Conservation (phyloP, 2,113 vertebrate genomes). For the Cariama cristata region DNA sequence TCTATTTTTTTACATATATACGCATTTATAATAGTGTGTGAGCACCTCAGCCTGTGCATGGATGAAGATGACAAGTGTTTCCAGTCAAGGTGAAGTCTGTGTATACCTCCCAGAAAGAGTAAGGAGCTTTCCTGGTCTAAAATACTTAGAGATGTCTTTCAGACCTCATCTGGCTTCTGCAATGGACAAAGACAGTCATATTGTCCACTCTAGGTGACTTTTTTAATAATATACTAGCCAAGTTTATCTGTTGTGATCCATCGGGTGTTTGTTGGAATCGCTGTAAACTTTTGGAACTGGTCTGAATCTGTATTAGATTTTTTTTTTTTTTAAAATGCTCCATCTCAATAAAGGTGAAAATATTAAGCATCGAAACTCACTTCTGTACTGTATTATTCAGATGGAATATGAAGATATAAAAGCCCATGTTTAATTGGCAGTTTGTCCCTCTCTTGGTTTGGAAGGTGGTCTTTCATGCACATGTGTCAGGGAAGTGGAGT, state of each 20-base stretch:
- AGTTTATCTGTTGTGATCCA: background rate
- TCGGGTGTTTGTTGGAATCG: background rate
- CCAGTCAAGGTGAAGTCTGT: background rate
- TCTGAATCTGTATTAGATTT: background rate
- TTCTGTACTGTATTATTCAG: background rate
- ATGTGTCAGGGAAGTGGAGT: background rate
- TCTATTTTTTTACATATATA: background rate
- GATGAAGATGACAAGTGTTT: background rate
- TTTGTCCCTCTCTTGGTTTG: background rate
- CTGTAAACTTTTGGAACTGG: background rate
- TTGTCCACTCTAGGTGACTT: background rate
- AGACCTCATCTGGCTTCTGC: background rate
- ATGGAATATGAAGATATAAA: background rate
- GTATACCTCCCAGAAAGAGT: background rate
- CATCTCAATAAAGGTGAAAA: background rate
- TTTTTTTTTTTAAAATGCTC: background rate
- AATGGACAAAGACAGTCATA: background rate
- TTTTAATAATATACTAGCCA: background rate
- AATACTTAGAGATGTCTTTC: background rate
- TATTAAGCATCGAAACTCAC: background rate
- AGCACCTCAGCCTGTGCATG: background rate
- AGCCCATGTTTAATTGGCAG: background rate
- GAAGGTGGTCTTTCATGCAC: background rate
- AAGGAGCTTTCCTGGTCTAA: background rate
- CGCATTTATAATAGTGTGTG: background rate